Percentiles rank a stretch among this genome's conserved stretches.
These are phyloP conservation scores for Macrotis lagotis DNA, from an alignment of 2,113 vertebrate species.

Conservation along the genomic window DNA sequence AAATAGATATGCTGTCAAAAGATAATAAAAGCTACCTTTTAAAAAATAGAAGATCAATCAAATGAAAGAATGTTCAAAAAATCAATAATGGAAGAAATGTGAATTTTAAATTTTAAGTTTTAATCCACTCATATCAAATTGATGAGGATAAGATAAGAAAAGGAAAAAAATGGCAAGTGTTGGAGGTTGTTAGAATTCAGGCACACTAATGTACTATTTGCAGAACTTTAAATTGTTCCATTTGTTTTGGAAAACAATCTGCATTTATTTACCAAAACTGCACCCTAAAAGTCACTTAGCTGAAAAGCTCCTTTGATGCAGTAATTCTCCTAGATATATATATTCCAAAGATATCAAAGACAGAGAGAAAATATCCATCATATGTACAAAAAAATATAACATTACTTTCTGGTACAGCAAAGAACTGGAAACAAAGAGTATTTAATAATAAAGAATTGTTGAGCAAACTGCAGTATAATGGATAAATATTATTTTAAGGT, in stretches of 20 bases:
- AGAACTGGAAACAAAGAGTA: not conserved
- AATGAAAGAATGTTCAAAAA: not conserved
- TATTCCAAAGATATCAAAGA: not conserved
- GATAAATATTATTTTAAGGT: not conserved
- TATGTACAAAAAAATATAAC: not conserved
- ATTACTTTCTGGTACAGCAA: not conserved
- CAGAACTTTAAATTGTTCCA: not conserved
- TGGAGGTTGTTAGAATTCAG: not conserved
- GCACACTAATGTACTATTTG: not conserved
- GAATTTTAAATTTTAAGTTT: not conserved
- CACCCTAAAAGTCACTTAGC: not conserved
- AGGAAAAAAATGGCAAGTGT: not conserved
- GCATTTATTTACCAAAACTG: too few relatives aligned
- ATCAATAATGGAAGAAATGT: not conserved
- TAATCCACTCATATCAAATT: not conserved
- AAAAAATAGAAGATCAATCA: not conserved
- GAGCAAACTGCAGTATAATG: not conserved
- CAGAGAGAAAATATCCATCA: not conserved
- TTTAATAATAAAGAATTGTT: not conserved
- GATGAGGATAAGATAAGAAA: not conserved
- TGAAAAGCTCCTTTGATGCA: not conserved
- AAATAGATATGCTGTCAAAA: not conserved
- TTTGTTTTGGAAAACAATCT: not conserved
- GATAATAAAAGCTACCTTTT: not conserved
- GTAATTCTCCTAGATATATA: not conserved